Conservation (phyloP, 2,888 invertebrate genomes). For the Boloria selene region DNA sequence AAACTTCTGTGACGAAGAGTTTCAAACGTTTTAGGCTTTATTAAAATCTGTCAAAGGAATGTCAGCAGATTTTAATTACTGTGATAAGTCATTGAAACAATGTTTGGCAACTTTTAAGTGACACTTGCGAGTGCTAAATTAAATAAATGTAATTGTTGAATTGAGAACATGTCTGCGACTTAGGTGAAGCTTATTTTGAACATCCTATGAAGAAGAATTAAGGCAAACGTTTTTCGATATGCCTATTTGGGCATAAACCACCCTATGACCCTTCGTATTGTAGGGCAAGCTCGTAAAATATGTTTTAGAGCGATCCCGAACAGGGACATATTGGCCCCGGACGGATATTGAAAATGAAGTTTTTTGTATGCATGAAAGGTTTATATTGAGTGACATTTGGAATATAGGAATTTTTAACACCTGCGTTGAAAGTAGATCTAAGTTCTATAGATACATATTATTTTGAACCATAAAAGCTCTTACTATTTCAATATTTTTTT, state of each 20-base stretch:
- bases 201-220: constrained; percentile 37
- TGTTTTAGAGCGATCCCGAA: constrained; percentile 58
- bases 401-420: background rate
- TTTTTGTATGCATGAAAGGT: constrained; percentile 67
- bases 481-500: too few species aligned
- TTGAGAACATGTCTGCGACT: background rate
- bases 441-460: background rate
- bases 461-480: too few species aligned
- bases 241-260: constrained; percentile 53
- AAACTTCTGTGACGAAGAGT: constrained; percentile 22
- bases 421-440: background rate
- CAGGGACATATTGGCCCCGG: constrained; percentile 57
- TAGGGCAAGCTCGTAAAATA: constrained; percentile 56
- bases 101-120: constrained; percentile 11
- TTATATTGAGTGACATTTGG: constrained; percentile 43
- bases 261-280: constrained; percentile 51
- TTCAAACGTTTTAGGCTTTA: constrained; percentile 19
- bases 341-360: constrained; percentile 67
- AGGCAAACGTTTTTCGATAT: constrained; percentile 47
- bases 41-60: constrained; percentile 20
- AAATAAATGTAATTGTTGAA: background rate
- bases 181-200: constrained; percentile 11
- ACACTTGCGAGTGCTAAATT: background rate
- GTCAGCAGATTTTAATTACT: constrained; percentile 10
- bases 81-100: constrained; percentile 10